Base-by-base conservation (phyloP, 1,140 invertebrate species). In the Dreissena polymorpha region DNA sequence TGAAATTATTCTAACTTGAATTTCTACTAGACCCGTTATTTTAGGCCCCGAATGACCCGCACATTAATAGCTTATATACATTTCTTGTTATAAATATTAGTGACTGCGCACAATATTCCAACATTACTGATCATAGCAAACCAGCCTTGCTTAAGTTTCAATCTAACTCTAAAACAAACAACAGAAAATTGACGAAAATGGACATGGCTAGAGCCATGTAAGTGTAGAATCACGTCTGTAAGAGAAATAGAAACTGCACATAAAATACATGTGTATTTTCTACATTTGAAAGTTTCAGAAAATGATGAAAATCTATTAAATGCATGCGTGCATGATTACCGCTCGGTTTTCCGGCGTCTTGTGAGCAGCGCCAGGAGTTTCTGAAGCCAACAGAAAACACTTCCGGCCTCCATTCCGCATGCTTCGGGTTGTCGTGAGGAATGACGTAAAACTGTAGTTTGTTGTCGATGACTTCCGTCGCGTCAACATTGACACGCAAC, bases 281-380 rank as follows among this genome's bases (percentile, higher is more conserved):
- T 60, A n/a, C 10, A 60, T 60, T 12, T 60, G 12, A 3, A 6
- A 3, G 12, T 60, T n/a, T 60, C 53, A 60, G 10, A 60, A n/a
- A 18, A 60, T n/a, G 16, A 10, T 2, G 10, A 12, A 23, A 60
- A 3, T 2, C 57, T n/a, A 60, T 23, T 6, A 60, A 60, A 60
- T 10, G 21, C 21, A 18, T n/a, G 12, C 53, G 18, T 18, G 21
- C 21, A 60, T 60, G 57, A 63, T 10, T 72, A 82, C 79, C 79
- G 3, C 55, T 13, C 14, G 0, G 21, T 29, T 75, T 68, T 23
- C 81, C 81, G 10, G 23, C 70, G 57, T 83, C 81, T 23, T 65
- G 39, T 63, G 71, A 67, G 76, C 81, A 83, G 29, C 73, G 73
- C 81, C 81, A 83, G 72, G 75, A 75, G 27, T 83, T 83, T 64